A percentile compares a stretch with the other conserved stretches of the same genome.
phyloP scores from a whole-genome alignment of 2,113 vertebrate genomes.

The Setophaga kirtlandii region DNA sequence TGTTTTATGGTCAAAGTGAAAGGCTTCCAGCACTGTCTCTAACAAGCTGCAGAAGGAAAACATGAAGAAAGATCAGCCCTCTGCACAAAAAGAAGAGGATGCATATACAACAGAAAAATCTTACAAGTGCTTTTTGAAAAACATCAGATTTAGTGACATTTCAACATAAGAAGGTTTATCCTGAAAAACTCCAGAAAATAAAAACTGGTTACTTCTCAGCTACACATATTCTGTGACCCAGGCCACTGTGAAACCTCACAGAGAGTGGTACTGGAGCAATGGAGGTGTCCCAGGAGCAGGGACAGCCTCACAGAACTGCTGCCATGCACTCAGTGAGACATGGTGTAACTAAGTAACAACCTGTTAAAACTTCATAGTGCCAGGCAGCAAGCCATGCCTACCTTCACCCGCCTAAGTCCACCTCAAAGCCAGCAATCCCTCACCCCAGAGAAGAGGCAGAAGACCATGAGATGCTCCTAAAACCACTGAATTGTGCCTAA shows the following conservation, averaged over 20 bases:
- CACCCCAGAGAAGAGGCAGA: background rate
- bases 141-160: background rate
- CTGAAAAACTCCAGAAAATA: background rate
- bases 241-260: background rate
- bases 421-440: background rate
- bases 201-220: background rate
- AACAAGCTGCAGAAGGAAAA: conserved; percentile 80
- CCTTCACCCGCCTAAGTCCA: background rate
- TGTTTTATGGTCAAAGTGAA: conserved; percentile 91
- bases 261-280: background rate
- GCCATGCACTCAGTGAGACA: background rate
- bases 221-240: background rate
- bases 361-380: background rate
- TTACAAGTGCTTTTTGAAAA: background rate
- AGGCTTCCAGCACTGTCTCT: conserved; percentile 90
- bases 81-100: background rate
- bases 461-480: background rate
- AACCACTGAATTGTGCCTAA: background rate
- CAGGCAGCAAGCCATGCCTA: background rate
- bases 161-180: background rate
- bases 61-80: background rate
- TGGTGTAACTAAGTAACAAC: background rate
- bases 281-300: background rate
- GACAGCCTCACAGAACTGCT: background rate
- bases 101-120: background rate